Base-by-base conservation (phyloP, 2,888 invertebrate species). In the Mimachlamys varia region DNA sequence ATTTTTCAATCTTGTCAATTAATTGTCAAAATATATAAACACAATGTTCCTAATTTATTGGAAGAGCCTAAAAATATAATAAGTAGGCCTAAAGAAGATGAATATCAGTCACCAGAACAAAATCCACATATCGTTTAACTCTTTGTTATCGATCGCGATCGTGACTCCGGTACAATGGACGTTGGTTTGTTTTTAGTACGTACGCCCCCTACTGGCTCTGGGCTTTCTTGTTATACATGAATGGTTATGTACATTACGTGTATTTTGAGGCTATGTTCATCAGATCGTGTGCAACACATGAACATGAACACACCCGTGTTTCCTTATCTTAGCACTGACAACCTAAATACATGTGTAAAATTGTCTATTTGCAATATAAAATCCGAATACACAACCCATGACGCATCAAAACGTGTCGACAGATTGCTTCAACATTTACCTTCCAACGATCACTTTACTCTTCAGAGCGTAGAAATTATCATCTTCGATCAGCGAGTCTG, bases 391-490 rank as follows among this genome's bases (percentile, higher is more conserved):
- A 53, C 53, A 53, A 53, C 1, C 53, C 13, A 53, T 53, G 53
- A 53, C 53, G 15, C 53, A 53, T 10, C 10, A 58, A 19, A 58
- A n/a, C 58, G 58, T 58, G 58, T 58, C 44, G 44, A 44, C 44
- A 44, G 44, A 44, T 44, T 44, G 44, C 44, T 7, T 7, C 22
- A 22, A 33, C 13, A 62, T 93, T 94, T 93, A 95, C 95, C 95
- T 95, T 92, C 93, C 93, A 19, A 92, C 92, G 17, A 95, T 93
- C 17, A 93, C 93, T 90, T 93, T 94, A 89, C 95, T 95, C 91
- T 95, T 95, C 90, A 95, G 89, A 90, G 94, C 93, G 90, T 95
- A 95, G 91, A 91, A 95, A 13, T 91, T 89, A 13, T 91, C 92
- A 76, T 94, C 93, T 3, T 62, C 62, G 1, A 89, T 90, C 38